phyloP scores from a whole-genome alignment of 2,797 vertebrate species.

The Garrulus glandarius region DNA sequence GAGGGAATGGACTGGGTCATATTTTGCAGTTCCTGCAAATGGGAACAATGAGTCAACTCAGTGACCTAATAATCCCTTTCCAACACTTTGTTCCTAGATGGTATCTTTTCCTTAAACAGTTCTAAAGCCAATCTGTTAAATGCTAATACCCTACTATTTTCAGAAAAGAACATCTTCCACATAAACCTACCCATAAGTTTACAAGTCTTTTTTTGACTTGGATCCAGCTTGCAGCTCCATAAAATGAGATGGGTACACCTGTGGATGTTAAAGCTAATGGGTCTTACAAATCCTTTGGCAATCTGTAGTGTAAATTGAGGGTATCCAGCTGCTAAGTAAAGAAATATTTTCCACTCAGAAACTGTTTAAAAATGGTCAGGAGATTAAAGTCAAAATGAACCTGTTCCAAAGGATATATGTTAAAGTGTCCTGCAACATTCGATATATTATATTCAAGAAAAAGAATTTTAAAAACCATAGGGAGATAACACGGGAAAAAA shows the following conservation, averaged over 20 bases:
- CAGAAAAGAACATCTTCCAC: slow-evolving; percentile 40
- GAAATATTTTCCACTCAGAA: slow-evolving; percentile 36
- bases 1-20: background rate
- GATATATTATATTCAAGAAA: background rate
- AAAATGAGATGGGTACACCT: slow-evolving; percentile 25
- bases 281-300: slow-evolving; percentile 34
- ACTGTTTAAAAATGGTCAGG: background rate
- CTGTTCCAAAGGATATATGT: background rate
- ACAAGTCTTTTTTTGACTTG: background rate
- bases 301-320: background rate
- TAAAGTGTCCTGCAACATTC: background rate
- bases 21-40: background rate
- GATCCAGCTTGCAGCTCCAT: background rate
- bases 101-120: slow-evolving; percentile 25
- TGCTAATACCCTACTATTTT: slow-evolving; percentile 14
- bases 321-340: background rate
- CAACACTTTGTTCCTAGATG: background rate
- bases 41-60: background rate
- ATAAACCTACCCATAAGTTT: background rate
- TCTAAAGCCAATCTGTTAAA: slow-evolving; percentile 1
- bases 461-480: background rate
- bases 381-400: background rate
- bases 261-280: background rate
- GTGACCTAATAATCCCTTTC: background rate
- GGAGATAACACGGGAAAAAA: background rate